Evolutionary conservation across 2,113 vertebrate species (phyloP).

Genomic region (Pelusios castaneus): DNA sequence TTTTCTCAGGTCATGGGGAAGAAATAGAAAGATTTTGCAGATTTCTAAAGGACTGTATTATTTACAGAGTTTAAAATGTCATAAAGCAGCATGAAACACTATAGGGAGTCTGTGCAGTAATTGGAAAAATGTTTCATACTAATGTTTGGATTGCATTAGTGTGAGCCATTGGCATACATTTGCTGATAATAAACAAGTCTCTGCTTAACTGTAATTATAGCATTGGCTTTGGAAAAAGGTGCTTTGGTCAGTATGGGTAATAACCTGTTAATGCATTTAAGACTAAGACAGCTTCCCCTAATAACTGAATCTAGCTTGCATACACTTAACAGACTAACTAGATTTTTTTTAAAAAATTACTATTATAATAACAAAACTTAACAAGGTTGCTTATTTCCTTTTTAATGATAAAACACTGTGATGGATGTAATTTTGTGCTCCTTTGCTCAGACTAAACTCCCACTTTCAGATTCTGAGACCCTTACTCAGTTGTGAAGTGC

Average conservation of each 20-base stretch:
- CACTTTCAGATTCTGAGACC: background rate
- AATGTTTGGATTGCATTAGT: constrained; percentile 71
- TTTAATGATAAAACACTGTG: background rate
- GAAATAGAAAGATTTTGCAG: constrained; percentile 58
- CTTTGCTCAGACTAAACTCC: background rate
- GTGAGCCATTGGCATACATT: constrained; percentile 61
- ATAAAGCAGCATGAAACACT: constrained; percentile 83
- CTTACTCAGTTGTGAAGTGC: background rate
- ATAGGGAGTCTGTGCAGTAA: constrained; percentile 71
- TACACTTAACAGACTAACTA: background rate
- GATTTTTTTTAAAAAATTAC: background rate
- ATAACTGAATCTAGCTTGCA: background rate
- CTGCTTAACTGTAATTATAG: constrained; percentile 71
- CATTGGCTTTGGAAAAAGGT: constrained; percentile 46
- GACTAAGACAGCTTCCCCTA: background rate
- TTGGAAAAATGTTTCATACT: constrained; percentile 76
- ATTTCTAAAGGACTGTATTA: constrained; percentile 77
- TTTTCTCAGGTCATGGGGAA: constrained; percentile 64
- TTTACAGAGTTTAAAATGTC: constrained; percentile 85
- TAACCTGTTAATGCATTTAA: constrained; percentile 56
- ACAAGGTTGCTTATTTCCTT: background rate
- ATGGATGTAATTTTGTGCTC: background rate
- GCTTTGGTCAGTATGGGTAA: constrained; percentile 36
- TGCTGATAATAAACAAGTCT: constrained; percentile 57
- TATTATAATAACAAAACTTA: background rate